These are phyloP conservation scores for Pterostichus madidus DNA, from an alignment of 2,888 invertebrate genomes.

Conservation along the genomic window DNA sequence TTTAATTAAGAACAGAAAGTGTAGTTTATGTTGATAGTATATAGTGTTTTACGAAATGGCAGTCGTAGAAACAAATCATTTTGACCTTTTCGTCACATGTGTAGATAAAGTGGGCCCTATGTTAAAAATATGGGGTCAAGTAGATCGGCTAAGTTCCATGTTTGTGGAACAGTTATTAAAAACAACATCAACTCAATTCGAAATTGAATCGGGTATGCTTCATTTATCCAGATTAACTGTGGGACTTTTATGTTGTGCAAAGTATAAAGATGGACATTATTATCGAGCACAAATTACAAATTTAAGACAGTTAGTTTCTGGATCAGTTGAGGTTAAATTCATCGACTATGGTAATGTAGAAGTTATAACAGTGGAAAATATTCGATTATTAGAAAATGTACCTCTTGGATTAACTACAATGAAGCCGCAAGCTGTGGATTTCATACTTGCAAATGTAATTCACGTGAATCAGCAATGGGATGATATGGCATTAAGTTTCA, in stretches of 20 bases:
- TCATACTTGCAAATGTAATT: slow-evolving; percentile 81
- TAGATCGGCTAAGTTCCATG: slow-evolving; percentile 80
- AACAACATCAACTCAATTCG: slow-evolving; percentile 78
- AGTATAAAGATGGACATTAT: slow-evolving; percentile 83
- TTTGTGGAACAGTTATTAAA: slow-evolving; percentile 80
- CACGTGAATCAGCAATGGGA: slow-evolving; percentile 80
- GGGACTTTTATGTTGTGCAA: slow-evolving; percentile 83
- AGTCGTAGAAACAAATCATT: slow-evolving; percentile 26
- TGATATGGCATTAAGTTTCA: slow-evolving; percentile 76
- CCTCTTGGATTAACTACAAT: slow-evolving; percentile 76
- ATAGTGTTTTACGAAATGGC: slow-evolving; percentile 34
- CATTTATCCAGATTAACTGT: slow-evolving; percentile 74
- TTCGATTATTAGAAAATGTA: slow-evolving; percentile 80
- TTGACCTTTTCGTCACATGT: slow-evolving; percentile 79
- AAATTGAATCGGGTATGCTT: slow-evolving; percentile 75
- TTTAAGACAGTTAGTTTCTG: slow-evolving; percentile 77
- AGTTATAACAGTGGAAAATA: slow-evolving; percentile 80
- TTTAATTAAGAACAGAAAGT: slow-evolving; percentile 19
- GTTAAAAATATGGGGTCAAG: slow-evolving; percentile 86
- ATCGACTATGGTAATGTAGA: slow-evolving; percentile 85
- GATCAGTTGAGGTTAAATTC: slow-evolving; percentile 83
- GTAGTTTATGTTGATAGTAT: slow-evolving; percentile 20
- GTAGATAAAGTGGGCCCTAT: slow-evolving; percentile 85
- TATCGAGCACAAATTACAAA: slow-evolving; percentile 83
- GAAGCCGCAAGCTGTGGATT: slow-evolving; percentile 81